Conservation (phyloP, 1,140 invertebrate species). For the Trachymyrmex septentrionalis region DNA sequence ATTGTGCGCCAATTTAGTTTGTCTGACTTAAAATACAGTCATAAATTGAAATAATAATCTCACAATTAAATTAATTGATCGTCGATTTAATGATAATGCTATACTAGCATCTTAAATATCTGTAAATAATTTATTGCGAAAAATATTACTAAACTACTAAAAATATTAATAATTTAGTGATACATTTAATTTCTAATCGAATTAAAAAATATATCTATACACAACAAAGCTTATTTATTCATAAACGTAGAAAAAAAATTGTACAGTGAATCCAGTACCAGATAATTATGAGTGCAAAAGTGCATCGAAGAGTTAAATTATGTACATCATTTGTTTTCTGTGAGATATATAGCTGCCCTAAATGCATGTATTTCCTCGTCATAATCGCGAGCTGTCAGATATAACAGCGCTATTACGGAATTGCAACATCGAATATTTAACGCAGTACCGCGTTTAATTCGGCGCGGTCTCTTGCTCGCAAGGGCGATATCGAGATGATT, state of each 20-base stretch:
- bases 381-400: conserved; percentile 48
- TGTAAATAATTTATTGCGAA: too few relatives aligned
- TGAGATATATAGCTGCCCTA: not conserved
- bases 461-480: conserved; percentile 28
- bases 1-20: too few relatives aligned
- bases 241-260: not conserved
- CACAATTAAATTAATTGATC: too few relatives aligned
- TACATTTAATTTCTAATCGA: not conserved
- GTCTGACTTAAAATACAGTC: too few relatives aligned
- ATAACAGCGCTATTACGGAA: conserved; percentile 47
- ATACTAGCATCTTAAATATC: too few relatives aligned
- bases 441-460: conserved; percentile 32
- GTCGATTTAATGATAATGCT: too few relatives aligned
- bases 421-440: conserved; percentile 54
- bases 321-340: not conserved
- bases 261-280: not conserved
- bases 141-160: too few relatives aligned
- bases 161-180: not conserved
- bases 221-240: not conserved
- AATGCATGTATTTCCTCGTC: conserved; percentile 24
- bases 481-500: conserved; percentile 23
- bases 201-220: not conserved
- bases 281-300: conserved; percentile 18
- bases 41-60: too few relatives aligned
- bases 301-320: conserved; percentile 26